Conservation (phyloP, 2,113 vertebrate genomes). For the Porphyrio hochstetteri region DNA sequence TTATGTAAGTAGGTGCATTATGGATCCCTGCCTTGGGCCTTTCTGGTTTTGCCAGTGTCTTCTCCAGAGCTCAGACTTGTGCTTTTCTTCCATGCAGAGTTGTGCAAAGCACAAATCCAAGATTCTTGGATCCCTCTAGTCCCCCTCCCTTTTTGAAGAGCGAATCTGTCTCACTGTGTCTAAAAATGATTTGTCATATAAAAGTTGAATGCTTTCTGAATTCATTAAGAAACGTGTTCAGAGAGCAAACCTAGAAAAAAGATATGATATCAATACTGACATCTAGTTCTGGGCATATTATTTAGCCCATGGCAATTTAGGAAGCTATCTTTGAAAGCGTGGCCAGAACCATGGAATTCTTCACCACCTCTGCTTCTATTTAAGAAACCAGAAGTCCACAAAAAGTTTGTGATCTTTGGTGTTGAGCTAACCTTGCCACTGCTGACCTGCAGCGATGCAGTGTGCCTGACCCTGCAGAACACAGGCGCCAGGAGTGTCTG, state of each 20-base stretch:
- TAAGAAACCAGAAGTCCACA: neutral
- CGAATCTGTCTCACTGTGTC: neutral
- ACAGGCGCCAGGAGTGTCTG: rapidly evolving
- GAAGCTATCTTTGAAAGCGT: neutral
- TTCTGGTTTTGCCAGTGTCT: neutral
- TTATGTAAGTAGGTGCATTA: neutral
- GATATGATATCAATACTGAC: neutral
- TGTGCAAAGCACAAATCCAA: neutral
- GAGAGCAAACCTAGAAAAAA: neutral
- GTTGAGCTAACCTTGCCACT: neutral
- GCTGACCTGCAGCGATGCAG: neutral
- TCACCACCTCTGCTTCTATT: neutral
- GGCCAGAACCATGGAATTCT: neutral
- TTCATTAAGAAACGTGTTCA: neutral
- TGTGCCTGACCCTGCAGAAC: neutral
- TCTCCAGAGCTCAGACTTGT: neutral
- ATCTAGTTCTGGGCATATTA: neutral
- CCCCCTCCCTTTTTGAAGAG: neutral
- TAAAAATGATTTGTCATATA: neutral
- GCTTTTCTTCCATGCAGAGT: neutral
- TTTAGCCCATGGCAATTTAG: neutral
- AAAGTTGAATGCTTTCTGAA: neutral
- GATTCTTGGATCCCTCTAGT: neutral
- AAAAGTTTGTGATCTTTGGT: neutral
- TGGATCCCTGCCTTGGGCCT: neutral